Evolutionary conservation across 2,113 vertebrate genomes (phyloP), one percentile per base, ranked within the genome.

Genomic region (Notothenia coriiceps): DNA sequence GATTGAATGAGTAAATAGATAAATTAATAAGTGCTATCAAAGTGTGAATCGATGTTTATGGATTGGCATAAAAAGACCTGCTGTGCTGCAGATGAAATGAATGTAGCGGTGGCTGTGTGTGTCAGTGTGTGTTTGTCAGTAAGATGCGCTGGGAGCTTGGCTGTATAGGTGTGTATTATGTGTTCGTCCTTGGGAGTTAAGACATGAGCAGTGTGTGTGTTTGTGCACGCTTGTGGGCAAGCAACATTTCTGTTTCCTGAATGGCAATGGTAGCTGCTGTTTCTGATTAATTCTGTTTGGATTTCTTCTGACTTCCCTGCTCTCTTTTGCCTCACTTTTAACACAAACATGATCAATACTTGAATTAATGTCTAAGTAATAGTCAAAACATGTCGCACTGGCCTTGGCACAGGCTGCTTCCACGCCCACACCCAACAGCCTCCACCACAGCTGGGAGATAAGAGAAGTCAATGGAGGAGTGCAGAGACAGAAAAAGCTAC

Each of bases 1-100:
- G 55, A 89, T 83, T 91, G 86, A 91, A 93, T 82, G 88, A 91
- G 91, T 93, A 90, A 91, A 93, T 89, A 91, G 88, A 91, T 92
- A 90, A 94, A 92, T 85, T 84, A 92, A 89, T 91, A 90, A 92
- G 86, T 79, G 81, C 79, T 77, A 80, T 91, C 65, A 77, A 92
- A 89, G 87, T 84, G 85, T 76, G 90, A 94, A 92, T 94, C 89
- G 52, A 92, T 93, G 89, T 86, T 84, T 94, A 93, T 92, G 84
- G 91, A 93, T 94, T 1, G 77, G 47, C 82, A 80, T 84, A 77
- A 77, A 67, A 86, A 84, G 85, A 82, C 89, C 74, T 68, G 83
- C 91, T 86, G 86, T 67, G 84, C 77, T 61, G 51, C 77, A 65
- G 83, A 89, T 88, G 67, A 86, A 91, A 88, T 89, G 56, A 86